Evolutionary conservation across 1,140 invertebrate genomes (phyloP).

Genomic region (Drosophila leontia): DNA sequence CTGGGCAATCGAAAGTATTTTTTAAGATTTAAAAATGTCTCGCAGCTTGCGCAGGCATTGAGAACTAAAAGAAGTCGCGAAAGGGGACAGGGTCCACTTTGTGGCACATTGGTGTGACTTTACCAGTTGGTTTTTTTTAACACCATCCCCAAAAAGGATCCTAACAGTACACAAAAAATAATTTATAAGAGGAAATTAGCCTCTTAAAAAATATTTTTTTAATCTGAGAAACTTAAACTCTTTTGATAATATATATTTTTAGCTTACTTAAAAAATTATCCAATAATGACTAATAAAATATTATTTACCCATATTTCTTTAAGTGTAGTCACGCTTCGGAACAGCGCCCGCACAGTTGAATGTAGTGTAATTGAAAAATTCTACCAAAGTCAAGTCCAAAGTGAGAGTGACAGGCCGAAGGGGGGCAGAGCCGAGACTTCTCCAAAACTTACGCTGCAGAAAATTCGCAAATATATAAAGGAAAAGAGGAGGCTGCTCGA

Average conservation of each 20-base stretch:
- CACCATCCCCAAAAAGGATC: not conserved
- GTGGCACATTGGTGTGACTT: slow-evolving; percentile 60
- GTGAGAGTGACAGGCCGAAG: slow-evolving; percentile 75
- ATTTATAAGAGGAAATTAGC: too few species aligned
- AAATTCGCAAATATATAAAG: slow-evolving; percentile 67
- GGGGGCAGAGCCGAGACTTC: slow-evolving; percentile 38
- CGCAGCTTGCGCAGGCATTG: slow-evolving; percentile 40
- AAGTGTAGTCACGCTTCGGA: slow-evolving; percentile 27
- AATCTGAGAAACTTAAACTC: too few species aligned
- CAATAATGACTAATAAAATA: too few species aligned
- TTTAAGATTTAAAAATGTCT: slow-evolving; percentile 72
- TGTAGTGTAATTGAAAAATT: slow-evolving; percentile 81
- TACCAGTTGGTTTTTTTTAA: slow-evolving; percentile 34
- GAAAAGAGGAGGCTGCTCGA: not conserved
- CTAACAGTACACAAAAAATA: not conserved
- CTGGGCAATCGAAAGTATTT: slow-evolving; percentile 54
- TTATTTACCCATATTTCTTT: not conserved
- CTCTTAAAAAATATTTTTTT: too few species aligned
- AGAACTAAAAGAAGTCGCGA: slow-evolving; percentile 17
- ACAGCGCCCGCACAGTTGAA: slow-evolving; percentile 42
- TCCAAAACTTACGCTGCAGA: slow-evolving; percentile 78
- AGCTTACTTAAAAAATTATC: too few species aligned
- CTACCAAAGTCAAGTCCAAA: slow-evolving; percentile 82
- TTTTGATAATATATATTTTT: too few species aligned
- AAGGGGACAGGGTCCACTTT: slow-evolving; percentile 57